Conservation (phyloP, 2,113 vertebrate species). For the Collichthys lucidus region DNA sequence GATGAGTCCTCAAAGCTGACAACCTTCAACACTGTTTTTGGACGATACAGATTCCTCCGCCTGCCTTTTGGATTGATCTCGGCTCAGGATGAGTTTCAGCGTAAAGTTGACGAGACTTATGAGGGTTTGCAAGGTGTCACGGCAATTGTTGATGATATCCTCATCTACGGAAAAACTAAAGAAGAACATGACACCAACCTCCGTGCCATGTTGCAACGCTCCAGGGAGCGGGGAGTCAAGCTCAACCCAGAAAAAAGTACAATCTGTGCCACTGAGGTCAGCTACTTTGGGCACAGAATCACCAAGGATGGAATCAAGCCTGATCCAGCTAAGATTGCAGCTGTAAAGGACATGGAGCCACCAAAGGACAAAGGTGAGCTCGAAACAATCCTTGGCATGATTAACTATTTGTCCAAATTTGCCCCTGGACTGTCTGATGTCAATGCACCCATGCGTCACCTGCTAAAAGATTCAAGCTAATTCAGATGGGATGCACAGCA, state of each 20-base stretch:
- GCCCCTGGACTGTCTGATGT: background rate
- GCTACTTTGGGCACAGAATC: slow-evolving; percentile 42
- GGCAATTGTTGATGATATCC: background rate
- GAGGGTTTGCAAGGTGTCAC: background rate
- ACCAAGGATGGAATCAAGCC: slow-evolving; percentile 22
- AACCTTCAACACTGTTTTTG: slow-evolving; percentile 32
- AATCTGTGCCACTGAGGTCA: slow-evolving; percentile 25
- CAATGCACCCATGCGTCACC: background rate
- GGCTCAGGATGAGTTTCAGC: slow-evolving; percentile 28
- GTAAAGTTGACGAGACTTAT: slow-evolving; percentile 26
- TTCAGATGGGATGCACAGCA: background rate
- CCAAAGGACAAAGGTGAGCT: slow-evolving; percentile 3
- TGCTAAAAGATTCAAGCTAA: background rate
- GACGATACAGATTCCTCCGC: slow-evolving; percentile 20
- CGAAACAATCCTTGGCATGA: background rate
- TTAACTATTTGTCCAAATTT: slow-evolving; percentile 10
- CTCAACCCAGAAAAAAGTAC: slow-evolving; percentile 39
- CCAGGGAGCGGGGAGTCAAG: slow-evolving; percentile 14
- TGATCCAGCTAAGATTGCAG: slow-evolving; percentile 18
- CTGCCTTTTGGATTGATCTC: slow-evolving; percentile 36
- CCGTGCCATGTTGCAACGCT: slow-evolving; percentile 1
- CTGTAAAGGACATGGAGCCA: background rate
- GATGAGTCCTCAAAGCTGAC: slow-evolving; percentile 33
- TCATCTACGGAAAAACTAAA: slow-evolving; percentile 7
- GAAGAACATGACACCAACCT: slow-evolving; percentile 19